A percentile compares a stretch with the other conserved stretches of the same genome.
phyloP scores from a whole-genome alignment of 1,140 invertebrate species.

The Hormaphis cornu region DNA sequence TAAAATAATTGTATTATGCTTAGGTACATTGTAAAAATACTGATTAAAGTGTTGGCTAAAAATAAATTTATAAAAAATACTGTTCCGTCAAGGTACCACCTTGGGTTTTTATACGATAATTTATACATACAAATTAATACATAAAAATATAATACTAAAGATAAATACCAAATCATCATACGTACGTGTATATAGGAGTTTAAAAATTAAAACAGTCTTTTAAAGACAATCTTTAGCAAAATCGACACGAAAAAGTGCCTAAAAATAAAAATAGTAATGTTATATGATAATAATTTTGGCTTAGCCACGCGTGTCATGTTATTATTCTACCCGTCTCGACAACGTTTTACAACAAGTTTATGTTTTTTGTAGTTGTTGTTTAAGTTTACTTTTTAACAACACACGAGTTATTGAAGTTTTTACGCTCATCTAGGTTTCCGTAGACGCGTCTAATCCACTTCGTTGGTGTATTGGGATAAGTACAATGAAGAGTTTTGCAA shows the following conservation, averaged over 20 bases:
- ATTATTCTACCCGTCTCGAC: not conserved
- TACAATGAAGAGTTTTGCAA: conserved; percentile 41
- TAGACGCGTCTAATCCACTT: conserved; percentile 28
- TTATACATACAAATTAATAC: not conserved
- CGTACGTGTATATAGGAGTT: not conserved
- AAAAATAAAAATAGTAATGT: no score
- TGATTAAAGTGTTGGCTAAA: not conserved
- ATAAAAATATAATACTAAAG: not conserved
- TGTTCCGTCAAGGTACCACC: not conserved
- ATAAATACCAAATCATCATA: not conserved
- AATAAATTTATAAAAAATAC: conserved; percentile 17
- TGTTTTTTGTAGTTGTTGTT: not conserved
- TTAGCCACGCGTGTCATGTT: not conserved
- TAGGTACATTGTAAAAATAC: conserved; percentile 1
- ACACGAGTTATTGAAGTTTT: no score
- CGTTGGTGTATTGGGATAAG: conserved; percentile 5
- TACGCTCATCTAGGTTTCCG: no score
- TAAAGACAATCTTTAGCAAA: conserved; percentile 6
- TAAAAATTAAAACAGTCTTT: conserved; percentile 17
- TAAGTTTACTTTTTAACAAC: not conserved
- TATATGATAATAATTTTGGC: not conserved
- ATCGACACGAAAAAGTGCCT: not conserved
- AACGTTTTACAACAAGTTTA: not conserved
- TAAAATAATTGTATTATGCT: not conserved
- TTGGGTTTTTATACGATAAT: no score